Conservation (phyloP, 2,797 vertebrate species). For the Harpagifer antarcticus region DNA sequence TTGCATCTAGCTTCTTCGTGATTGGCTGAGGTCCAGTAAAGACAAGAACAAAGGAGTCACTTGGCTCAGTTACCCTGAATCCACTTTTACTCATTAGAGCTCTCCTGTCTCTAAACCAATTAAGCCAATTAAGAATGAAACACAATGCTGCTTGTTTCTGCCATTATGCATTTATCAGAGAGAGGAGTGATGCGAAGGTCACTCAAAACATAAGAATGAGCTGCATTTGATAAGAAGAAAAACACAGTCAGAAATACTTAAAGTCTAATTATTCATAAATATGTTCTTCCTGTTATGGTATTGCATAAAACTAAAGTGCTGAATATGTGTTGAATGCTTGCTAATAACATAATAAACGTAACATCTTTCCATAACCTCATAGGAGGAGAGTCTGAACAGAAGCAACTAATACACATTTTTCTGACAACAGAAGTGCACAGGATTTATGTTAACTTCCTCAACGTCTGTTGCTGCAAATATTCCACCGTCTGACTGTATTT, state of each 20-base stretch:
- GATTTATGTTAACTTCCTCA: conserved; percentile 25
- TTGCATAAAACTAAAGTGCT: conserved; percentile 12
- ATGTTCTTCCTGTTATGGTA: conserved; percentile 2
- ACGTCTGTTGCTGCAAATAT: conserved; percentile 34
- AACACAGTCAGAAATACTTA: conserved; percentile 40
- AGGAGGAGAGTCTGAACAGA: conserved; percentile 26
- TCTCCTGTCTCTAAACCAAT: conserved; percentile 73
- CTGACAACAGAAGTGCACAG: conserved; percentile 38
- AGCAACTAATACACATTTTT: conserved; percentile 28
- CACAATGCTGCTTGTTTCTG: conserved; percentile 65
- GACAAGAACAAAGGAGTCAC: conserved; percentile 70
- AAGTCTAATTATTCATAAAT: conserved; percentile 41
- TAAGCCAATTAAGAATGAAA: conserved; percentile 78
- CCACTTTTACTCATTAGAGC: conserved; percentile 67
- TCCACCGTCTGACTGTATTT: conserved; percentile 62
- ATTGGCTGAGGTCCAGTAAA: conserved; percentile 62
- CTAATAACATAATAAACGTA: conserved; percentile 14
- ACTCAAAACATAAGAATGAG: conserved; percentile 9
- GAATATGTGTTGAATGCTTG: conserved; percentile 28
- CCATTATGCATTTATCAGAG: conserved; percentile 46
- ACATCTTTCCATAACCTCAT: conserved; percentile 13
- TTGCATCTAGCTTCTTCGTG: conserved; percentile 45
- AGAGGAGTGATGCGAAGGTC: conserved; percentile 29
- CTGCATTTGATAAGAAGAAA: conserved; percentile 26
- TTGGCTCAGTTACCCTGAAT: conserved; percentile 70